These are phyloP conservation scores for Dermolepida albohirtum DNA, from an alignment of 2,888 invertebrate species.

Conservation along the genomic window DNA sequence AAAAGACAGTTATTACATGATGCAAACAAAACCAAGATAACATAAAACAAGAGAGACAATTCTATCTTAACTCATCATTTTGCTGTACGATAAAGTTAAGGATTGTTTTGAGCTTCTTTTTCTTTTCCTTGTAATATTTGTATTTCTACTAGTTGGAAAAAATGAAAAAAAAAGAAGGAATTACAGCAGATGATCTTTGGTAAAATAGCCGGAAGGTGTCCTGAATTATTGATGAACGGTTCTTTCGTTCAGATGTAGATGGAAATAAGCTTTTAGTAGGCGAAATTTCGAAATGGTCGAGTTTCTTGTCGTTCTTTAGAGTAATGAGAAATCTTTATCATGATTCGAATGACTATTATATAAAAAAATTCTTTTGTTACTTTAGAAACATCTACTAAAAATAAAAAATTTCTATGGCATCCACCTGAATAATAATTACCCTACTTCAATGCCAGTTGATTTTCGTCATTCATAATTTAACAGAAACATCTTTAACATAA, in stretches of 20 bases:
- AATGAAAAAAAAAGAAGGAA: conserved; percentile 19
- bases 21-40: conserved; percentile 1
- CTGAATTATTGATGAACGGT: conserved; percentile 31
- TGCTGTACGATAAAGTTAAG: conserved; percentile 15
- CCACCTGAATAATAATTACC: no score
- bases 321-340: background rate
- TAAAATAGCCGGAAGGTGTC: conserved; percentile 26
- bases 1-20: conserved; percentile 24
- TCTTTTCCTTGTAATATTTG: conserved; percentile 4
- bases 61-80: conserved; percentile 19
- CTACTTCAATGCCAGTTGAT: no score
- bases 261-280: conserved; percentile 21
- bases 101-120: conserved; percentile 8
- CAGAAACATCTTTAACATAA: no score
- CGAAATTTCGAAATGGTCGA: conserved; percentile 3
- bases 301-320: conserved; percentile 4
- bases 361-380: no score
- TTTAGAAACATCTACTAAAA: no score
- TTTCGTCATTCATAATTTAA: no score
- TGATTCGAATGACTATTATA: no score
- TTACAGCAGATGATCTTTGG: conserved; percentile 26
- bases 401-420: no score
- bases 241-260: conserved; percentile 16
- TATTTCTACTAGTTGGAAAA: background rate
- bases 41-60: conserved; percentile 9